A percentile compares a stretch with the other conserved stretches of the same genome.
These are phyloP conservation scores for Onychomys leucogaster DNA, from an alignment of 2,797 vertebrate genomes.

Conservation along the genomic window DNA sequence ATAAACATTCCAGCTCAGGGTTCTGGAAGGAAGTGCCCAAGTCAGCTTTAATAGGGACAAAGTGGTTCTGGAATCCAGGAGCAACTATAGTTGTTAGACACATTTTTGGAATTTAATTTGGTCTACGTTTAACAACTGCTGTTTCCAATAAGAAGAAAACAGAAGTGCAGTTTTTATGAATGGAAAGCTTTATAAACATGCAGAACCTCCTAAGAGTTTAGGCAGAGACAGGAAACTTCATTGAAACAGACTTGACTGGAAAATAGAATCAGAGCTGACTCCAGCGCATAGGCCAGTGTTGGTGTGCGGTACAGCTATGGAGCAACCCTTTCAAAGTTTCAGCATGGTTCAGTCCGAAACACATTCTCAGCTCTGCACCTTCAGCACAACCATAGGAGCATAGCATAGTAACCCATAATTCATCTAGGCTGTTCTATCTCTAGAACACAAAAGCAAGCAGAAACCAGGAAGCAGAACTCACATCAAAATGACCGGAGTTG, in stretches of 20 bases:
- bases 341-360: not conserved
- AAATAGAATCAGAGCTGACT: not conserved
- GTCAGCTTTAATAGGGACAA: constrained; percentile 47
- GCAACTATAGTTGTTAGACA: constrained; percentile 63
- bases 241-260: not conserved
- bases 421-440: not conserved
- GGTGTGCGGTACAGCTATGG: not conserved
- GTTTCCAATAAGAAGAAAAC: constrained; percentile 5
- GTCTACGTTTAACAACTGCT: constrained; percentile 70
- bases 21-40: constrained; percentile 69
- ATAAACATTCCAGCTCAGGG: constrained; percentile 57
- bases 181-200: constrained; percentile 35
- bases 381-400: not conserved
- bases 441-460: not conserved
- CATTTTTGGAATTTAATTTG: constrained; percentile 80
- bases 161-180: constrained; percentile 64
- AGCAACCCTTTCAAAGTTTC: not conserved
- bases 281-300: accelerated
- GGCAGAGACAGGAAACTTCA: not conserved
- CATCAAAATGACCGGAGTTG: not conserved
- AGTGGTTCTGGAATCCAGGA: constrained; percentile 67
- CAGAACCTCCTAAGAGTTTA: not conserved
- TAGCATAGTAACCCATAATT: not conserved
- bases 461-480: not conserved
- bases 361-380: not conserved